A percentile compares a stretch with the other conserved stretches of the same genome.
Conservation (phyloP, 2,888 invertebrate genomes). For the Drosophila anomalata region DNA sequence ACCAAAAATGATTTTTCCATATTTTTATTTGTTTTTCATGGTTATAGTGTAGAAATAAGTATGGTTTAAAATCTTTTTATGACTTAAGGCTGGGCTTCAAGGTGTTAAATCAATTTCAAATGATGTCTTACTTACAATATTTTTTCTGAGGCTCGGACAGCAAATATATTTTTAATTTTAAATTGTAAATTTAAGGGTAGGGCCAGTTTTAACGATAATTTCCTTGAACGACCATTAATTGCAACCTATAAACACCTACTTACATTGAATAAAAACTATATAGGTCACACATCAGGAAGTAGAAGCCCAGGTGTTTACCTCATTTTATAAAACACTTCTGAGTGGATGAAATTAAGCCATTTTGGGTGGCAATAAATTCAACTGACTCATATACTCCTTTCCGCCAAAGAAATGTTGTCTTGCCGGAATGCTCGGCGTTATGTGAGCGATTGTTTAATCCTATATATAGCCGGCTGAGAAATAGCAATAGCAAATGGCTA, state of each 20-base stretch:
- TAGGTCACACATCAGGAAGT: conserved; percentile 18
- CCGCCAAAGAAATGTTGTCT: conserved; percentile 27
- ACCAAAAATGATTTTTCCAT: not conserved
- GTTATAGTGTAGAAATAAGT: not conserved
- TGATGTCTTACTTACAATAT: not conserved
- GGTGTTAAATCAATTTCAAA: conserved; percentile 1
- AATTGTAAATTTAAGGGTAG: not conserved
- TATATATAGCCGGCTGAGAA: conserved; percentile 28
- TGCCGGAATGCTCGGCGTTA: conserved; percentile 29
- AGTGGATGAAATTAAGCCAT: conserved; percentile 37
- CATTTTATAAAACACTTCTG: conserved; percentile 36
- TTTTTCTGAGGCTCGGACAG: not conserved
- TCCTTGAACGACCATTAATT: not conserved
- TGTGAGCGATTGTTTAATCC: conserved; percentile 42
- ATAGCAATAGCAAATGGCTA: conserved; percentile 12
- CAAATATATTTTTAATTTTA: not conserved
- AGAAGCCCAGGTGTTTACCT: conserved; percentile 12
- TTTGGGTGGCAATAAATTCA: conserved; percentile 36
- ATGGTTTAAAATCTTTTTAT: not conserved
- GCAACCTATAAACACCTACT: not conserved
- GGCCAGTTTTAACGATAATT: not conserved
- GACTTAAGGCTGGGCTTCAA: not conserved
- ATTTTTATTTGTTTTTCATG: not conserved
- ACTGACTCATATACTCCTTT: conserved; percentile 22
- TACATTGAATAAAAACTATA: not conserved